Evolutionary conservation across 2,888 invertebrate species (phyloP).

Genomic region (Chamaedrilus cognettii): DNA sequence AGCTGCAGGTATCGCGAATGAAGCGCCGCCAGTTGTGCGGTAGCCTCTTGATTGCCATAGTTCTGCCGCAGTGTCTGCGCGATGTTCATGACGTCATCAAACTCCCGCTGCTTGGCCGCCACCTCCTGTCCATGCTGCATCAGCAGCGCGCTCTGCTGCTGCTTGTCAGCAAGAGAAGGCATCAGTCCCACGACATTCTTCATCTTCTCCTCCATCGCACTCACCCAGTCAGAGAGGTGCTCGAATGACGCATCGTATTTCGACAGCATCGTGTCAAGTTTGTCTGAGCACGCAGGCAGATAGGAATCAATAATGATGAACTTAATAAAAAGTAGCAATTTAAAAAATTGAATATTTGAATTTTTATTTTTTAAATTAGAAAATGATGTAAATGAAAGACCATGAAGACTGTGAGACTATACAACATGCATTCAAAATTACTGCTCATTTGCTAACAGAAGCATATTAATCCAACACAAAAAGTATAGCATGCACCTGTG

Average conservation of each 20-base stretch:
- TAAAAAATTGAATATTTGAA: no score
- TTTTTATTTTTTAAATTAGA: no score
- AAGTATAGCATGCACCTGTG: no score
- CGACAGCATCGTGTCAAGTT: constrained; percentile 67
- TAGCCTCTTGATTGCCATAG: constrained; percentile 50
- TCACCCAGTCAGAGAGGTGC: constrained; percentile 80
- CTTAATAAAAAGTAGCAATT: no score
- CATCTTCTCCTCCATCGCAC: constrained; percentile 79
- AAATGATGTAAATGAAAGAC: no score
- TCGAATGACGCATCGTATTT: constrained; percentile 79
- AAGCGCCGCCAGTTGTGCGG: constrained; percentile 54
- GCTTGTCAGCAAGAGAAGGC: constrained; percentile 81
- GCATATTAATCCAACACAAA: no score
- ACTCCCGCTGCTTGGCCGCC: constrained; percentile 42
- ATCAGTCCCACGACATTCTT: constrained; percentile 84
- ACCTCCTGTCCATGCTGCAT: constrained; percentile 15
- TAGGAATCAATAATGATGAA: no score
- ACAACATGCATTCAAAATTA: no score
- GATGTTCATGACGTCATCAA: constrained; percentile 51
- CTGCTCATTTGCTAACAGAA: no score
- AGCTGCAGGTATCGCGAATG: constrained; percentile 50
- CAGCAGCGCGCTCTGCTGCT: constrained; percentile 68
- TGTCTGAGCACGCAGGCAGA: constrained; percentile 5
- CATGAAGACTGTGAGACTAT: no score
- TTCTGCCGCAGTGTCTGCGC: constrained; percentile 53